A percentile compares a stretch with the other conserved stretches of the same genome.
Evolutionary conservation across 2,113 vertebrate genomes (phyloP).

Genomic region (Hippocampus zosterae): DNA sequence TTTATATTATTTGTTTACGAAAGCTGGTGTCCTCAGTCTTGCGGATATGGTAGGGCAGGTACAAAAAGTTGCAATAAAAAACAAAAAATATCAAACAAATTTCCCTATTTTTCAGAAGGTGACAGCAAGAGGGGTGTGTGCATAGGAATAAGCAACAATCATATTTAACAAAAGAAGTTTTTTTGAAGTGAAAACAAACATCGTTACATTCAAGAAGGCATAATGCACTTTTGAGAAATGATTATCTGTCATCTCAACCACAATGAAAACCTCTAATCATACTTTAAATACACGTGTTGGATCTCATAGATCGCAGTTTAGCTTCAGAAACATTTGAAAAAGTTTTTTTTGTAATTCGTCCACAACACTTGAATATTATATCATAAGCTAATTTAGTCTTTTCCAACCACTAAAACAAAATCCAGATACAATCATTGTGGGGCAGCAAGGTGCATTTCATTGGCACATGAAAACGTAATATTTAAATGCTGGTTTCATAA

Average conservation of each 20-base stretch:
- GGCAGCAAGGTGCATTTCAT: slow-evolving; percentile 67
- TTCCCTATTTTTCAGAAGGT: slow-evolving; percentile 67
- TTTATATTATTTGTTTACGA: slow-evolving; percentile 76
- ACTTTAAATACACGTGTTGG: slow-evolving; percentile 33
- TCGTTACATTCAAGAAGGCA: slow-evolving; percentile 75
- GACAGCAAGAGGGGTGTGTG: slow-evolving; percentile 62
- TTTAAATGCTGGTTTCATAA: slow-evolving; percentile 65
- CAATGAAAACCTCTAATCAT: slow-evolving; percentile 38
- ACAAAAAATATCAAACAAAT: slow-evolving; percentile 66
- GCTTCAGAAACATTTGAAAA: slow-evolving; percentile 43
- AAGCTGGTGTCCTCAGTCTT: slow-evolving; percentile 73
- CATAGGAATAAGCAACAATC: slow-evolving; percentile 68
- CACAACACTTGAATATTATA: slow-evolving; percentile 55
- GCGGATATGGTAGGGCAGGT: slow-evolving; percentile 60
- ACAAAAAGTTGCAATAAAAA: slow-evolving; percentile 60
- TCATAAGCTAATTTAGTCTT: slow-evolving; percentile 59
- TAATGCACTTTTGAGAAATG: slow-evolving; percentile 61
- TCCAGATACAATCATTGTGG: slow-evolving; percentile 64
- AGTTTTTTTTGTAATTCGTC: slow-evolving; percentile 34
- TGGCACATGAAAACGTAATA: slow-evolving; percentile 60
- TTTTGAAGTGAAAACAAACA: slow-evolving; percentile 60
- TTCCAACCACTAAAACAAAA: slow-evolving; percentile 53
- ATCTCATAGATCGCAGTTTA: slow-evolving; percentile 43
- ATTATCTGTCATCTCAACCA: slow-evolving; percentile 64
- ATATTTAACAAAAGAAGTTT: slow-evolving; percentile 41